Conservation (phyloP, 2,113 vertebrate species). For the Halcyon malimbica region DNA sequence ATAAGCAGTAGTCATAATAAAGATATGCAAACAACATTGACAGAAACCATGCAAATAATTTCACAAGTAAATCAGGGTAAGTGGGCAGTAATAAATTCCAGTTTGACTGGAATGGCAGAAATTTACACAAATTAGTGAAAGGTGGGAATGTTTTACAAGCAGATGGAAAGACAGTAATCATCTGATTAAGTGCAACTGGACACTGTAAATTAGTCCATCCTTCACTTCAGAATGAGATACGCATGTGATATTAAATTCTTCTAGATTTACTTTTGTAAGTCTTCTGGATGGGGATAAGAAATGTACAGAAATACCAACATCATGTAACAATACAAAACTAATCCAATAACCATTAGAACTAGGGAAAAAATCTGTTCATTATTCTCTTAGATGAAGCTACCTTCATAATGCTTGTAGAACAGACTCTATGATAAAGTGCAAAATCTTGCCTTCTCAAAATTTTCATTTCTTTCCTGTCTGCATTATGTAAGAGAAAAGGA, state of each 20-base stretch:
- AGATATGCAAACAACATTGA: slow-evolving; percentile 71
- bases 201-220: slow-evolving; percentile 59
- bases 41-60: slow-evolving; percentile 72
- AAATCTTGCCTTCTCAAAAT: background rate
- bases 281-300: background rate
- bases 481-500: background rate
- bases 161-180: slow-evolving; percentile 67
- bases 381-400: background rate
- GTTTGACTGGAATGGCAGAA: slow-evolving; percentile 73
- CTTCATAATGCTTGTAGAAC: background rate
- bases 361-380: fast-evolving
- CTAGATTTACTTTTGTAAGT: background rate
- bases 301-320: background rate
- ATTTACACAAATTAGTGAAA: slow-evolving; percentile 72
- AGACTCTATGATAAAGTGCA: background rate
- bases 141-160: slow-evolving; percentile 67
- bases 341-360: background rate
- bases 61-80: slow-evolving; percentile 74
- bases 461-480: background rate
- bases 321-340: background rate
- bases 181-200: slow-evolving; percentile 68
- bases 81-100: slow-evolving; percentile 74
- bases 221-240: background rate
- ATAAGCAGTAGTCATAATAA: slow-evolving; percentile 72
- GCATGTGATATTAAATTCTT: background rate